phyloP scores from a whole-genome alignment of 92 coral and sea anemone species.

The Umimayanthus chanpuru region DNA sequence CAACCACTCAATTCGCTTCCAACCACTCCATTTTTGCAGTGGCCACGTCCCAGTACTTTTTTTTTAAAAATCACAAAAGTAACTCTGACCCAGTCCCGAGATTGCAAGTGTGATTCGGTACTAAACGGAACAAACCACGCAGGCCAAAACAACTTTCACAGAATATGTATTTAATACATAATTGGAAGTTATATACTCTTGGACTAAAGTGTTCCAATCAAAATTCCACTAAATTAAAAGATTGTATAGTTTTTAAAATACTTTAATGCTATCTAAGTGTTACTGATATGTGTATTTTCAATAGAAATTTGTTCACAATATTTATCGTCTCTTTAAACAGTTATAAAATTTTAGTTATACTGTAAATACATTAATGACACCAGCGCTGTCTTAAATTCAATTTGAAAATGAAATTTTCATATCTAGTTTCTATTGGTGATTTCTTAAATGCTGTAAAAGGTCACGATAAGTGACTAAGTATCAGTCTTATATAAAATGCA shows the following conservation, averaged over 20 bases:
- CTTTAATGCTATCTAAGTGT: neutral
- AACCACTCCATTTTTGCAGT: too few relatives aligned
- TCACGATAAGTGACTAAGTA: neutral
- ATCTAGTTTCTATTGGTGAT: neutral
- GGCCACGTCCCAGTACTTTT: too few relatives aligned
- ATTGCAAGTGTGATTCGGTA: too few relatives aligned
- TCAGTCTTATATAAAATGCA: neutral
- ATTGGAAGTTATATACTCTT: neutral
- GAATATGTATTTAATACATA: neutral
- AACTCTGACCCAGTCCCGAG: too few relatives aligned
- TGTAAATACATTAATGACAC: neutral
- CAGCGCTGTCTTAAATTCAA: neutral
- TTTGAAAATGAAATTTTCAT: neutral
- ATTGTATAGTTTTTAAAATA: neutral
- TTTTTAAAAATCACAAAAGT: too few relatives aligned
- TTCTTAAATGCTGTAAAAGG: too few relatives aligned
- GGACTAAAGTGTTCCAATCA: neutral
- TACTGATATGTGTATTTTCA: too few relatives aligned
- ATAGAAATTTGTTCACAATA: neutral
- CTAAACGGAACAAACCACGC: neutral
- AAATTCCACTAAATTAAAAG: neutral
- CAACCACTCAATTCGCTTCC: too few relatives aligned
- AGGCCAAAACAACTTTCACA: neutral
- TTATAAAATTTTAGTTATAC: neutral
- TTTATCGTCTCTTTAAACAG: neutral